These are phyloP conservation scores for Rhabdornis inornatus DNA, from an alignment of 2,113 vertebrate genomes.

Conservation along the genomic window DNA sequence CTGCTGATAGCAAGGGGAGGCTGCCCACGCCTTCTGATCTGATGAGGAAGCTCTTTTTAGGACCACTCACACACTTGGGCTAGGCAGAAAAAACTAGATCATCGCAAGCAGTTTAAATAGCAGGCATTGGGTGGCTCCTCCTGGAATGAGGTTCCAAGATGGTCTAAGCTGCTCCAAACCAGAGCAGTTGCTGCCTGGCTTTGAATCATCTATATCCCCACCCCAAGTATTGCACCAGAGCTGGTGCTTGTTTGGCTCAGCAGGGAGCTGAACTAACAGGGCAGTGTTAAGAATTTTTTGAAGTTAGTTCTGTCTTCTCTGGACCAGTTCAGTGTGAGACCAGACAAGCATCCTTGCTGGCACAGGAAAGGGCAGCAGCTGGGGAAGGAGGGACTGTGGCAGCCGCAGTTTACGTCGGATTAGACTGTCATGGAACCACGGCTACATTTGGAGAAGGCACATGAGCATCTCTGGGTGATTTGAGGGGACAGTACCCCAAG, in stretches of 20 bases:
- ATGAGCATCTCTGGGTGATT: constrained; percentile 14
- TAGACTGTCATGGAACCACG: neutral
- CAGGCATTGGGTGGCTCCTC: neutral
- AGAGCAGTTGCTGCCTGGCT: neutral
- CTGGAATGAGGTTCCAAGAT: neutral
- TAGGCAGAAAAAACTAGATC: neutral
- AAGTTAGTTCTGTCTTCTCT: neutral
- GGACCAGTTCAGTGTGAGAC: neutral
- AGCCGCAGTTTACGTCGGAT: neutral
- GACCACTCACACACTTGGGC: neutral
- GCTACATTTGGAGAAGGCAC: neutral
- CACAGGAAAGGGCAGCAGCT: neutral
- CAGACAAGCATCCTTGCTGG: neutral
- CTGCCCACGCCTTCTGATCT: neutral
- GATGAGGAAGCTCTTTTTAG: neutral
- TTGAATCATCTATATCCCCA: neutral
- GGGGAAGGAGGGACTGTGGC: neutral
- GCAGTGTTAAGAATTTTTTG: neutral
- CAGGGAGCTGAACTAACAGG: neutral
- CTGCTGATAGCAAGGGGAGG: neutral
- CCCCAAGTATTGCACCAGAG: neutral
- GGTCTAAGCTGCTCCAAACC: neutral
- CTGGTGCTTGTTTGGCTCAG: neutral
- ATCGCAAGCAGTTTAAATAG: neutral
- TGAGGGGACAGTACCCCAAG: neutral